Evolutionary conservation across 2,888 invertebrate genomes (phyloP), one percentile per base, ranked within the genome.

Genomic region (Drosophila conformis): DNA sequence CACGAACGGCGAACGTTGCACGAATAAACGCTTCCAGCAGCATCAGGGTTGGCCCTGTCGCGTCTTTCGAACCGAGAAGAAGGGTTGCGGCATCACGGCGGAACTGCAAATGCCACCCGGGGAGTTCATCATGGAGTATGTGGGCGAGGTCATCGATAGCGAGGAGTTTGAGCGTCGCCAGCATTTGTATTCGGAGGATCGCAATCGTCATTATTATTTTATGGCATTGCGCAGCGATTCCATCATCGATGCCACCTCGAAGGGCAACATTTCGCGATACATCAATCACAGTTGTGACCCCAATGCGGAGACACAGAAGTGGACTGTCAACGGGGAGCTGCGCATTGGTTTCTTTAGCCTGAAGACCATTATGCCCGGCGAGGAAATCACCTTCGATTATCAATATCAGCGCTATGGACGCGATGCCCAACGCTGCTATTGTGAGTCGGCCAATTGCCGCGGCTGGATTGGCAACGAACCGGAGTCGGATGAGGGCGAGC

Each of bases 251-350:
- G 99, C 99, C 3, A 99, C 99, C 0, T 94, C 95, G 82, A 98
- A 97, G 93, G 99, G 99, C 48, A 99, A 99, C 92, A 96, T 98
- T 73, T 99, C 99, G 0, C 94, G 99, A 52, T 99, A 99, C 92
- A 99, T 99, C 86, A 99, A 99, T 93, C 99, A 99, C 92, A 99
- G 99, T 53, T 99, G 99, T 92, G 98, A 99, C 87, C 99, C 99
- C 0, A 99, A 99, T 93, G 97, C 99, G 4, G 98, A 98, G 93
- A 99, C 99, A 0, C 99, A 99, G 93, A 99, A 99, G 94, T 98
- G 98, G 98, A 98, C 98, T 0, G 98, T 98, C 0, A 97, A 97
- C 89, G 98, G 98, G 1, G 98, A 98, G 92, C 94, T 99, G 49
- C 94, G 99, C 80, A 98, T 99, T 85, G 99, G 99, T 0, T 99